Evolutionary conservation across 2,797 vertebrate species (phyloP).

Genomic region (Anguilla marmorata): DNA sequence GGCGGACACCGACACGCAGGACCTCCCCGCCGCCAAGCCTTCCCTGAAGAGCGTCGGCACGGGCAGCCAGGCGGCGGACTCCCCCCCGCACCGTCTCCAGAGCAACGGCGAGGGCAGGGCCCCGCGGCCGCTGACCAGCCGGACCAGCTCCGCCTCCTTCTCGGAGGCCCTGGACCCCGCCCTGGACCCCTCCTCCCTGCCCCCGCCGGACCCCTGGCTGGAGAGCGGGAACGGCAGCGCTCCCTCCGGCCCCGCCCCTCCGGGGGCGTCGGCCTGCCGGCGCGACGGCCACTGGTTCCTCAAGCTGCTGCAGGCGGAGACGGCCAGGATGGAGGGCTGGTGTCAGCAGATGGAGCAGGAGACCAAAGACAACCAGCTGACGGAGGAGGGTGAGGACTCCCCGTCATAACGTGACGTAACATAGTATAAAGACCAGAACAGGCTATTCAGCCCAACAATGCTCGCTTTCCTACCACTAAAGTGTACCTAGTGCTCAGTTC

Average conservation of each 20-base stretch:
- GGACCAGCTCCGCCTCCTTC: slow-evolving; percentile 93
- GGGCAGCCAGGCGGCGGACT: slow-evolving; percentile 80
- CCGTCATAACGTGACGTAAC: too few species aligned
- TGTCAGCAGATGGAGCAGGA: slow-evolving; percentile 99
- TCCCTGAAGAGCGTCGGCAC: slow-evolving; percentile 82
- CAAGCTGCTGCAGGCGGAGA: slow-evolving; percentile 95
- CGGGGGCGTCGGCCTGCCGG: slow-evolving; percentile 74
- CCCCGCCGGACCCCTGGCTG: slow-evolving; percentile 95
- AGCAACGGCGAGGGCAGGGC: slow-evolving; percentile 63
- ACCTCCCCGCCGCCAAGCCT: slow-evolving; percentile 70
- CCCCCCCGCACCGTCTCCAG: slow-evolving; percentile 75
- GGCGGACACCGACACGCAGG: slow-evolving; percentile 88
- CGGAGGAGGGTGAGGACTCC: slow-evolving; percentile 85
- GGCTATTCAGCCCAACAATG: too few species aligned
- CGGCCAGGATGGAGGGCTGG: slow-evolving; percentile 95
- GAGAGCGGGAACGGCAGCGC: slow-evolving; percentile 83
- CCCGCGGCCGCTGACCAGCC: slow-evolving; percentile 80
- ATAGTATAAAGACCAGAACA: too few species aligned
- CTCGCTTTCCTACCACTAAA: too few species aligned
- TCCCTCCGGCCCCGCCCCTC: slow-evolving; percentile 69
- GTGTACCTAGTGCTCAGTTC: too few species aligned
- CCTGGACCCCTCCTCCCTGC: slow-evolving; percentile 90
- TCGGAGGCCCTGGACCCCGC: slow-evolving; percentile 93
- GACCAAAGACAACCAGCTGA: slow-evolving; percentile 95
- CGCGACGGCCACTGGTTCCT: slow-evolving; percentile 97